These are phyloP conservation scores for Perca flavescens DNA, from an alignment of 2,113 vertebrate genomes.

Conservation along the genomic window DNA sequence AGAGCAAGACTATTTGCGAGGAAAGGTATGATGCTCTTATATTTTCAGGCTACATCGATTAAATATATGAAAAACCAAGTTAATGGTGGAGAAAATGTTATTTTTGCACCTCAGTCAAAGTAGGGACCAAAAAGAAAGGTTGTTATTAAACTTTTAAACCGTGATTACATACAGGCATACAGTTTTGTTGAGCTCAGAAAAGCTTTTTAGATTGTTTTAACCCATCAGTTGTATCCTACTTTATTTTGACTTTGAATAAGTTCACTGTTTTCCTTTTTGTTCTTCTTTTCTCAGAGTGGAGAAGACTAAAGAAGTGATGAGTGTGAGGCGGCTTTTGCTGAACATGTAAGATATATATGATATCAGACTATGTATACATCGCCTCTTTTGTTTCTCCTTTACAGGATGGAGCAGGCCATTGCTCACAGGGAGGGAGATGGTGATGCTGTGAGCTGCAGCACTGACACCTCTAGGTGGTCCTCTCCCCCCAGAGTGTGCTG, in stretches of 20 bases:
- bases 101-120: neutral
- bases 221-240: neutral
- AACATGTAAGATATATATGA: neutral
- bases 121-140: neutral
- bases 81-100: neutral
- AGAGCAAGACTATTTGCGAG: neutral
- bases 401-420: conserved; percentile 30
- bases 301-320: conserved; percentile 4
- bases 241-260: neutral
- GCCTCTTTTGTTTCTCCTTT: conserved; percentile 3
- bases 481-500: neutral
- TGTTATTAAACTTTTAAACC: neutral
- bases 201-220: neutral
- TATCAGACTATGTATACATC: neutral
- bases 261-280: neutral
- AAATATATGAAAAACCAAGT: no score
- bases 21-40: neutral
- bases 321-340: neutral
- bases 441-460: conserved; percentile 22
- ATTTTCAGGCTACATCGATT: neutral
- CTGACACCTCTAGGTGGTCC: conserved; percentile 26
- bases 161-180: neutral
- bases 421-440: neutral
- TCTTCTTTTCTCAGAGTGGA: neutral
- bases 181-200: neutral